Base-by-base conservation (phyloP, 2,797 vertebrate species). In the Sciurus carolinensis region DNA sequence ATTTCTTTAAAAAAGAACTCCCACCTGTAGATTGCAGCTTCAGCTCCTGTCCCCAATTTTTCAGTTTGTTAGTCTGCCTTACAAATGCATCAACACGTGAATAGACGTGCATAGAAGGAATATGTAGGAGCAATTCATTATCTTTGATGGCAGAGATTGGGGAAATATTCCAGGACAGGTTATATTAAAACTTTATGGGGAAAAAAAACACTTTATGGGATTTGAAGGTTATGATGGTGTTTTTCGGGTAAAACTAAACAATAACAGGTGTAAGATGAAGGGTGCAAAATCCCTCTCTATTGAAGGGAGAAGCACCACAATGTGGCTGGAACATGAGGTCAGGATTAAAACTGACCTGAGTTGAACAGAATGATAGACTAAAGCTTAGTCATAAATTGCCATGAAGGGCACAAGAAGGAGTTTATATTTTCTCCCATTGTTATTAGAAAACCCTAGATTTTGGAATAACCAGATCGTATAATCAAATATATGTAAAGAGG, bases 381-480 rank as follows among this genome's bases (percentile, higher is more conserved):
- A 95, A 82, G 57, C 15, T 24, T 57, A 57, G 30, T 79, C 22
- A 66, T 47, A 87, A 90, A 85, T 54, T 89, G 9, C 47, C 54
- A 82, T 73, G 44, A 67, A 67, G 14, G 5, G 62, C 39, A 28
- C 88, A 20, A 33, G 72, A 76, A 44, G 24, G 4, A 95, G 69
- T 97, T 89, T 90, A 33, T 83, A 72, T 79, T 83, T 90, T 83
- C 66, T 83, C 44, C 36, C 26, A 15, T 52, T 7, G 26, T 87
- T 92, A 57, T 91, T 33, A 87, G 54, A 22, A 97, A 95, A 72
- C 8, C 30, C 39, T 85, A 73, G 47, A 81, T 39, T 80, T 81
- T 85, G 33, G 24, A 89, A 42, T 71, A 75, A 26, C 36, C 20
- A 47, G 22, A 33, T 72, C 7, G 47, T 9, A 52, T 50, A 62